Conservation (phyloP, 2,888 invertebrate genomes). For the Balanococcus diminutus region DNA sequence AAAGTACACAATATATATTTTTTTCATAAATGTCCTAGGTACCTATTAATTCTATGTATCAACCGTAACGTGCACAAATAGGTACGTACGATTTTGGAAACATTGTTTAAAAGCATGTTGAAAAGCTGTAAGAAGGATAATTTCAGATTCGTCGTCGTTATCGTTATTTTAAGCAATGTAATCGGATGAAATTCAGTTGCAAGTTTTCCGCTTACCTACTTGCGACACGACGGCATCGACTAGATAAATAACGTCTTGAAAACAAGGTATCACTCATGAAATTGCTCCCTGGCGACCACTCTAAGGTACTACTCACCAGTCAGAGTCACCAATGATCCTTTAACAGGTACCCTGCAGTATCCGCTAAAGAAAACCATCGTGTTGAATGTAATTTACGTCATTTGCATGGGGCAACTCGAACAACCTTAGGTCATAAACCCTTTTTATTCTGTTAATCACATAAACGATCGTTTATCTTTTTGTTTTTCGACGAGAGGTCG, state of each 20-base stretch:
- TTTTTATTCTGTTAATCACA: neutral
- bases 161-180: neutral
- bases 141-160: neutral
- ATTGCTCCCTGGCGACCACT: neutral
- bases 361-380: neutral
- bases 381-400: neutral
- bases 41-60: too few relatives aligned
- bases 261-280: neutral
- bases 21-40: too few relatives aligned
- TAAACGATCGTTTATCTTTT: neutral
- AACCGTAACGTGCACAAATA: too few relatives aligned
- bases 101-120: too few relatives aligned
- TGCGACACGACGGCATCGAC: neutral
- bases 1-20: too few relatives aligned
- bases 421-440: neutral
- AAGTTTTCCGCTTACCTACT: neutral
- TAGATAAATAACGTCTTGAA: neutral
- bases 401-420: neutral
- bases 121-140: neutral
- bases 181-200: neutral
- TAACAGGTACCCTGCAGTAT: neutral
- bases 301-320: neutral
- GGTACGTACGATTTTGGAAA: too few relatives aligned
- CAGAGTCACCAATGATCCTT: neutral
- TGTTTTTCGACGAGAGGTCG: too few relatives aligned